Percentiles rank a stretch among this genome's conserved stretches.
These are phyloP conservation scores for Phorcus lineatus DNA, from an alignment of 2,888 invertebrate genomes.

Conservation along the genomic window DNA sequence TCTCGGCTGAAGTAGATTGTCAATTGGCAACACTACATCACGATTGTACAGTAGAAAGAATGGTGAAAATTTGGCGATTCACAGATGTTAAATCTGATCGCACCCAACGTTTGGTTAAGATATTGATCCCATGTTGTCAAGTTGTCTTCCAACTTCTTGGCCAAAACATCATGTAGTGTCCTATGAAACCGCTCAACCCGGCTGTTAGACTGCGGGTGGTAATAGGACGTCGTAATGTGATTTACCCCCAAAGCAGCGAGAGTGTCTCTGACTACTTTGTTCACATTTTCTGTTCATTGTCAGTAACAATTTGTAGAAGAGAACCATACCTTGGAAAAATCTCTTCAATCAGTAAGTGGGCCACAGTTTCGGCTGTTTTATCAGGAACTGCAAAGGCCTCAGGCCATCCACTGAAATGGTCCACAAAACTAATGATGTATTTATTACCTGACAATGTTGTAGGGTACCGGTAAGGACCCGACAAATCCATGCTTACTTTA, in stretches of 20 bases:
- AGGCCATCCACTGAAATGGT: slow-evolving; percentile 30
- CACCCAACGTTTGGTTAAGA: slow-evolving; percentile 5
- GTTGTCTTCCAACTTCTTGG: no score
- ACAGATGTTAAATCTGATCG: neutral
- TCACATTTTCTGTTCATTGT: slow-evolving; percentile 34
- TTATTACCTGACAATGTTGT: slow-evolving; percentile 28
- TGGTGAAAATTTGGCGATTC: slow-evolving; percentile 27
- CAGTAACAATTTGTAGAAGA: slow-evolving; percentile 28
- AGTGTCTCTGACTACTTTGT: slow-evolving; percentile 25
- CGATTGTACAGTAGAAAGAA: slow-evolving; percentile 37
- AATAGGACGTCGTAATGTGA: slow-evolving; percentile 14
- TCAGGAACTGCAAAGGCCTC: slow-evolving; percentile 40
- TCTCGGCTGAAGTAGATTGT: slow-evolving; percentile 38
- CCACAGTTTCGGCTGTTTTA: slow-evolving; percentile 34
- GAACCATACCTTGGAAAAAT: slow-evolving; percentile 38
- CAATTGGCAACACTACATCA: slow-evolving; percentile 38
- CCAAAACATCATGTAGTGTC: no score
- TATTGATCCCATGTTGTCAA: neutral
- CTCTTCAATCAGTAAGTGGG: slow-evolving; percentile 38
- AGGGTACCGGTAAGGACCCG: slow-evolving; percentile 36
- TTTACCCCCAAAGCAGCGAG: neutral
- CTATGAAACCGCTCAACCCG: slow-evolving; percentile 28
- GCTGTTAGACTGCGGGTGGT: slow-evolving; percentile 22
- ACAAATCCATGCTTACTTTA: slow-evolving; percentile 26
- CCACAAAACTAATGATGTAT: slow-evolving; percentile 21